Conservation (phyloP, 1,140 invertebrate species). For the Portunus trituberculatus region DNA sequence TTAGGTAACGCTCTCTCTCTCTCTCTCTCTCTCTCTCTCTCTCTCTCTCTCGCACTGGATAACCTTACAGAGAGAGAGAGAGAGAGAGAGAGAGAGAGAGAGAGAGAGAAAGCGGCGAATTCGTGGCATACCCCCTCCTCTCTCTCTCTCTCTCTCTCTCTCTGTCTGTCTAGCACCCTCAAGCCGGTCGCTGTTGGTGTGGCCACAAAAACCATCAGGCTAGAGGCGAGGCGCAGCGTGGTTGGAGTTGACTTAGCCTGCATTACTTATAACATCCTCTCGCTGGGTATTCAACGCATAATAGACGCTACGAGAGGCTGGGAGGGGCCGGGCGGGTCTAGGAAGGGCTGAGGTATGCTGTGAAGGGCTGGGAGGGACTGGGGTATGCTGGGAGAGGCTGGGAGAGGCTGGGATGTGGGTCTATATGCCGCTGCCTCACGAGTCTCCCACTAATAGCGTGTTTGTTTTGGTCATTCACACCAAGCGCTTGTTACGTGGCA, state of each 20-base stretch:
- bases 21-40: too few species aligned
- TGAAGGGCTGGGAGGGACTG: too few species aligned
- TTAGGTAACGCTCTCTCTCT: too few species aligned
- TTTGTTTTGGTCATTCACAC: constrained; percentile 63
- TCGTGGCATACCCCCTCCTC: not conserved
- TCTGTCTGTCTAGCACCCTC: not conserved
- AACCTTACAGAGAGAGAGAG: too few species aligned
- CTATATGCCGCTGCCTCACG: too few species aligned
- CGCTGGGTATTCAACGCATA: constrained; percentile 60
- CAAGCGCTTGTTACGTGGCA: not conserved
- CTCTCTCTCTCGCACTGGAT: too few species aligned
- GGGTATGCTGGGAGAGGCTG: too few species aligned
- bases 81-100: too few species aligned
- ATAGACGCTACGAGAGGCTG: constrained; percentile 9
- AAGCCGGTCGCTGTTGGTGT: not conserved
- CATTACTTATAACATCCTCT: constrained; percentile 55
- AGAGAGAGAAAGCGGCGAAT: not conserved
- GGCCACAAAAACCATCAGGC: constrained; percentile 47
- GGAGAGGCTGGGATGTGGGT: too few species aligned
- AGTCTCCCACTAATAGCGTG: not conserved
- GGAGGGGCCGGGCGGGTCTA: too few species aligned
- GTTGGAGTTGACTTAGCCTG: constrained; percentile 46
- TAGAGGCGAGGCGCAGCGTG: not conserved
- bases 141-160: constrained; percentile 31
- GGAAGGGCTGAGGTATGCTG: too few species aligned